Evolutionary conservation across 2,888 invertebrate genomes (phyloP).

Genomic region (Mantis religiosa): DNA sequence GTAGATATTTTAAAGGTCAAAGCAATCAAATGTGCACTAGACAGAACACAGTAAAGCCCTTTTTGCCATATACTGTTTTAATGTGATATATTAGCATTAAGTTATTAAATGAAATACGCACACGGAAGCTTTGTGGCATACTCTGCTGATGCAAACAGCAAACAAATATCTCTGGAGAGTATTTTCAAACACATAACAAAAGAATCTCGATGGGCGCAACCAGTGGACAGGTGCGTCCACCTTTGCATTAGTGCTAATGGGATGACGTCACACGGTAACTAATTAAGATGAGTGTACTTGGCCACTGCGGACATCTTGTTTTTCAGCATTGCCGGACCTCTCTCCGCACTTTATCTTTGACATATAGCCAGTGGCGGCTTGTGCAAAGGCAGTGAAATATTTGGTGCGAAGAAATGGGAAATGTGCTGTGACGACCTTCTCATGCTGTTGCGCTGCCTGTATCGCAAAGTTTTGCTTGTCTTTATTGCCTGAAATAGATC

Average conservation of each 20-base stretch:
- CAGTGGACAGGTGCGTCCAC: background rate
- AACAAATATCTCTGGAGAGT: background rate
- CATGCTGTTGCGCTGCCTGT: background rate
- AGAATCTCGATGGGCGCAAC: background rate
- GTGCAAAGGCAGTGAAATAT: background rate
- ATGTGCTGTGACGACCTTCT: background rate
- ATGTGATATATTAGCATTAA: no score
- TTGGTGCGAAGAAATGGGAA: background rate
- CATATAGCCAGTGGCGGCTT: background rate
- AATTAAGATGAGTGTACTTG: background rate
- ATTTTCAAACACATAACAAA: background rate
- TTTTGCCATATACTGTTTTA: no score
- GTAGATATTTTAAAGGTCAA: no score
- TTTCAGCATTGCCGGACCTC: background rate
- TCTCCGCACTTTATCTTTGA: background rate
- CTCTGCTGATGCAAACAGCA: background rate
- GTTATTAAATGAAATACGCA: no score
- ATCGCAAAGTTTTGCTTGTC: background rate
- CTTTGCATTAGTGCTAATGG: background rate
- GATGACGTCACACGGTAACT: background rate
- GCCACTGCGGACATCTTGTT: background rate
- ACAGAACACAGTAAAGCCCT: no score
- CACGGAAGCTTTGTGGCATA: background rate
- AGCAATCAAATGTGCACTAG: no score
- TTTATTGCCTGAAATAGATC: background rate